Evolutionary conservation across 2,888 invertebrate species (phyloP).

Genomic region (Serripes groenlandicus): DNA sequence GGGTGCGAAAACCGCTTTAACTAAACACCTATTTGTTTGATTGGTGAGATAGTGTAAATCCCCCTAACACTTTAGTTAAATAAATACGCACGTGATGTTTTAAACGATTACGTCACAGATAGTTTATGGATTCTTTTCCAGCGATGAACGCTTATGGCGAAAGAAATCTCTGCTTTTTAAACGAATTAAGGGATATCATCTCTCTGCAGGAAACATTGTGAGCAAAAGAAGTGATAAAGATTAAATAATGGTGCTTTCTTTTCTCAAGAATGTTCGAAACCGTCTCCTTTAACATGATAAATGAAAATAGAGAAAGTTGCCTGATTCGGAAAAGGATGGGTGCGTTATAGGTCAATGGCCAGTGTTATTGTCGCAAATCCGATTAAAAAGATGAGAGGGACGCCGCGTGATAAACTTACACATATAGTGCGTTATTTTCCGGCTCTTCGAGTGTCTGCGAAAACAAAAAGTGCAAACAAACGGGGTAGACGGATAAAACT

Average conservation of each 20-base stretch:
- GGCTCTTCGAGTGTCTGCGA: conserved; percentile 16
- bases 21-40: conserved; percentile 43
- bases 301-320: neutral
- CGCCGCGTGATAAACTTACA: conserved; percentile 22
- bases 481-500: neutral
- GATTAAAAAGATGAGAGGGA: conserved; percentile 26
- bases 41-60: conserved; percentile 16
- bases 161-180: no score
- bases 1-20: conserved; percentile 37
- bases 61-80: conserved; percentile 19
- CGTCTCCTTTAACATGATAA: neutral
- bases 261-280: neutral
- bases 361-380: conserved; percentile 11
- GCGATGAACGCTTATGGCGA: neutral
- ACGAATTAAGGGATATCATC: neutral
- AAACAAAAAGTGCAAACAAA: conserved; percentile 18
- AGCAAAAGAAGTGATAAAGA: no score
- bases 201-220: neutral
- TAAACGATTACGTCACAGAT: conserved; percentile 2
- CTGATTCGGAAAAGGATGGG: neutral
- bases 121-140: no score
- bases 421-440: conserved; percentile 17
- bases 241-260: neutral
- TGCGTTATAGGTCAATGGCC: neutral
- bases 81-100: conserved; percentile 3